phyloP scores from a whole-genome alignment of 2,113 vertebrate genomes.

The Marcusenius ussheri region DNA sequence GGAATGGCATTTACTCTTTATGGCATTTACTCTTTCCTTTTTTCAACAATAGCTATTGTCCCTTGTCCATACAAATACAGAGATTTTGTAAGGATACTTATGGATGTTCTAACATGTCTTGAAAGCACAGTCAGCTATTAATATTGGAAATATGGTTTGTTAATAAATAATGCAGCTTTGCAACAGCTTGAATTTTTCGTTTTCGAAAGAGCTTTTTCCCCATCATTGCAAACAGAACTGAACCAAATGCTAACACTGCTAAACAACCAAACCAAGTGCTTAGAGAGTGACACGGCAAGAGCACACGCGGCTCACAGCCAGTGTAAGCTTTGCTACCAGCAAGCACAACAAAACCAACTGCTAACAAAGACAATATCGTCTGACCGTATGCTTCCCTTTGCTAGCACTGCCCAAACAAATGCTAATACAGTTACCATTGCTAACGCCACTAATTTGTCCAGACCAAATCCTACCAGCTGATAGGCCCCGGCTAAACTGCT shows the following conservation, averaged over 20 bases:
- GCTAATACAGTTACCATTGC: neutral
- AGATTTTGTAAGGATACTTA: neutral
- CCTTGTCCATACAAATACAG: neutral
- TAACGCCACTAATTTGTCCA: neutral
- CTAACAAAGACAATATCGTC: neutral
- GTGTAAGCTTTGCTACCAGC: neutral
- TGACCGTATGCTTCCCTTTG: neutral
- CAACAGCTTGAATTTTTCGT: neutral
- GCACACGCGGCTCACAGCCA: neutral
- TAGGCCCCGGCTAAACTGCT: too few relatives aligned
- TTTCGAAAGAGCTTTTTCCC: neutral
- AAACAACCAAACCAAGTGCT: neutral
- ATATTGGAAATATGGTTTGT: neutral
- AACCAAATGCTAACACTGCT: conserved; percentile 4
- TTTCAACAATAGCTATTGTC: neutral
- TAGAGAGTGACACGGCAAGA: neutral
- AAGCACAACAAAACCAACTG: neutral
- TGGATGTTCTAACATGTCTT: neutral
- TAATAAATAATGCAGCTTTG: neutral
- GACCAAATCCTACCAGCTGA: neutral
- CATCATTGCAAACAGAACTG: neutral
- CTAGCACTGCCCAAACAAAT: neutral
- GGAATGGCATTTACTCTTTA: neutral
- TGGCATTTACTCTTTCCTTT: neutral
- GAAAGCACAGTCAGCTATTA: neutral